phyloP scores from a whole-genome alignment of 2,113 vertebrate genomes.

The Phocoena phocoena region DNA sequence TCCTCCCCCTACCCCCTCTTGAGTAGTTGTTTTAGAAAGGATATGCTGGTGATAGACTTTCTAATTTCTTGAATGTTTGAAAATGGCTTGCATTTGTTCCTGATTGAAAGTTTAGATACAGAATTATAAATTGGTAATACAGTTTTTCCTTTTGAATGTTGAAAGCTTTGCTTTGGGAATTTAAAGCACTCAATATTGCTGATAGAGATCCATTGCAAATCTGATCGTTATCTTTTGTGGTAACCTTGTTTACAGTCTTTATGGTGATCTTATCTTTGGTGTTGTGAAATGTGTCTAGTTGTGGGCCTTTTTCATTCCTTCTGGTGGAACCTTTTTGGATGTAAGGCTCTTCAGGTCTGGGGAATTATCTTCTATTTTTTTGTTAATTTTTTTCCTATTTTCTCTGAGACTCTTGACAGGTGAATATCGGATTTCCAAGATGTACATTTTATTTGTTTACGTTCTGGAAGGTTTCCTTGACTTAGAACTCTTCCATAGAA shows the following conservation, averaged over 20 bases:
- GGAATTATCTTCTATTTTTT: neutral
- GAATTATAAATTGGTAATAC: neutral
- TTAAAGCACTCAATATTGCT: neutral
- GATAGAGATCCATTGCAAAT: neutral
- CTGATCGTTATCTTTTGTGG: neutral
- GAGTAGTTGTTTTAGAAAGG: neutral
- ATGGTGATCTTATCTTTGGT: neutral
- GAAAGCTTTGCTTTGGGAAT: neutral
- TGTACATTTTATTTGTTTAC: neutral
- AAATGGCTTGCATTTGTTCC: slow-evolving; percentile 20
- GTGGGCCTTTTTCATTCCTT: neutral
- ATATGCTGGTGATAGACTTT: neutral
- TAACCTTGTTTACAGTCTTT: neutral
- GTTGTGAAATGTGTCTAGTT: neutral
- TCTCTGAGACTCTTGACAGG: neutral
- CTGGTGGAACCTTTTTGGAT: neutral
- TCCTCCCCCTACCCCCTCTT: neutral
- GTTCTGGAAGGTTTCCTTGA: neutral
- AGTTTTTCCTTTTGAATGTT: neutral
- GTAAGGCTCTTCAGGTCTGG: neutral
- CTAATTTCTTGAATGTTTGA: neutral
- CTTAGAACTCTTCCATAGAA: neutral
- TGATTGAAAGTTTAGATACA: neutral
- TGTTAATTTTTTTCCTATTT: slow-evolving; percentile 4
- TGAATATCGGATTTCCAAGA: neutral